These are phyloP conservation scores for Cheumatopsyche charites DNA, from an alignment of 1,140 invertebrate genomes.

Conservation along the genomic window DNA sequence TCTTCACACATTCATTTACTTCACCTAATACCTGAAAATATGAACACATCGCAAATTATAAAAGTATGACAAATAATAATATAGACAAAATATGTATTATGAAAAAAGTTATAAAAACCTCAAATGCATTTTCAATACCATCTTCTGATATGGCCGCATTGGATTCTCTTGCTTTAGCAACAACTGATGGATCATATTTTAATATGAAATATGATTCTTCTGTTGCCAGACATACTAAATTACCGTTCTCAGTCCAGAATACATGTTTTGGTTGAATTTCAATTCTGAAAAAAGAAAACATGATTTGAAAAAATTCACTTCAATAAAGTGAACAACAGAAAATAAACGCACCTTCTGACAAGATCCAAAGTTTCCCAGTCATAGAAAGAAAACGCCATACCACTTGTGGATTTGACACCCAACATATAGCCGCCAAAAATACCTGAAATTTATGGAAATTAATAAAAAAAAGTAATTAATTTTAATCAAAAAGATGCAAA, in stretches of 20 bases:
- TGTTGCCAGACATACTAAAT: constrained; percentile 91
- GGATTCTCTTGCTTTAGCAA: constrained; percentile 76
- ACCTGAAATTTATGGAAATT: constrained; percentile 61
- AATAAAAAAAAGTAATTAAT: constrained; percentile 34
- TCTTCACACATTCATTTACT: constrained; percentile 92
- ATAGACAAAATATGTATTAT: not conserved
- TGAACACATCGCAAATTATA: not conserved
- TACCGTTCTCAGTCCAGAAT: constrained; percentile 97
- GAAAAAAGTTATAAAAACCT: constrained; percentile 72
- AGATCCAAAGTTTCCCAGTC: constrained; percentile 96
- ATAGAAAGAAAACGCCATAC: constrained; percentile 93
- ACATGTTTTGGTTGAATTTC: constrained; percentile 94
- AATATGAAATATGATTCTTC: constrained; percentile 97
- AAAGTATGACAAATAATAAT: not conserved
- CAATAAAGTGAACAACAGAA: not conserved
- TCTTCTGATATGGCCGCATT: constrained; percentile 84
- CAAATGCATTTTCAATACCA: constrained; percentile 96
- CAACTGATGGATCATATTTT: constrained; percentile 81
- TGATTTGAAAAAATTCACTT: not conserved
- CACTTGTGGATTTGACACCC: constrained; percentile 91
- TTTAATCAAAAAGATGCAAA: constrained; percentile 30
- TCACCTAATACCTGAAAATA: constrained; percentile 77
- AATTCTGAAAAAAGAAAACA: constrained; percentile 62
- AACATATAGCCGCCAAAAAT: constrained; percentile 96
- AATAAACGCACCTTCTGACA: constrained; percentile 69